A percentile compares a stretch with the other conserved stretches of the same genome.
Conservation (phyloP, 2,888 invertebrate species). For the Orthosia gracilis region DNA sequence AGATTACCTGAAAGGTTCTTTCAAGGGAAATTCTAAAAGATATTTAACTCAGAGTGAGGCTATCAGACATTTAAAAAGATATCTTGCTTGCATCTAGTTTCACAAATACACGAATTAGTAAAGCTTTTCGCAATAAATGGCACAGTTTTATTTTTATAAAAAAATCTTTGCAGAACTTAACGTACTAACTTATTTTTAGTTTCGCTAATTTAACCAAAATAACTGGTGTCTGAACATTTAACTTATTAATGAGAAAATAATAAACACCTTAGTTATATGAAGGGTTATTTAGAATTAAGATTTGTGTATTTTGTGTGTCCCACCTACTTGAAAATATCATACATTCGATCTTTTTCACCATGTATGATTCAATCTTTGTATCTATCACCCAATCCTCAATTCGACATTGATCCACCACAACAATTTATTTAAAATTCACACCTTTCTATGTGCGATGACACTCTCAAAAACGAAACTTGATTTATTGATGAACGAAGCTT, state of each 20-base stretch:
- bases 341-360: background rate
- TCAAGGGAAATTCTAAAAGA: background rate
- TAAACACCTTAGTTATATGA: background rate
- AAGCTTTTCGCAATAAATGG: conserved; percentile 61
- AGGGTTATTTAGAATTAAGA: conserved; percentile 28
- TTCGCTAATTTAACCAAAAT: conserved; percentile 9
- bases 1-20: background rate
- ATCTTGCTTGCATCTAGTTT: conserved; percentile 45
- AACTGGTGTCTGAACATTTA: conserved; percentile 24
- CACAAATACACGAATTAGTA: conserved; percentile 44
- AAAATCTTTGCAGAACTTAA: conserved; percentile 53
- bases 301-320: background rate
- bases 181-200: conserved; percentile 33
- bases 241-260: background rate
- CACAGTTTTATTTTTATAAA: conserved; percentile 48
- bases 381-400: background rate
- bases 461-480: background rate
- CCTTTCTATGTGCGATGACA: background rate
- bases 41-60: background rate
- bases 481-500: too few species aligned
- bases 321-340: background rate
- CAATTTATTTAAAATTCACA: conserved; percentile 16
- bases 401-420: conserved; percentile 12
- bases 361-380: background rate
- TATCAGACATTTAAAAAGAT: background rate